Conservation (phyloP, 2,113 vertebrate genomes). For the Vireo altiloquus region DNA sequence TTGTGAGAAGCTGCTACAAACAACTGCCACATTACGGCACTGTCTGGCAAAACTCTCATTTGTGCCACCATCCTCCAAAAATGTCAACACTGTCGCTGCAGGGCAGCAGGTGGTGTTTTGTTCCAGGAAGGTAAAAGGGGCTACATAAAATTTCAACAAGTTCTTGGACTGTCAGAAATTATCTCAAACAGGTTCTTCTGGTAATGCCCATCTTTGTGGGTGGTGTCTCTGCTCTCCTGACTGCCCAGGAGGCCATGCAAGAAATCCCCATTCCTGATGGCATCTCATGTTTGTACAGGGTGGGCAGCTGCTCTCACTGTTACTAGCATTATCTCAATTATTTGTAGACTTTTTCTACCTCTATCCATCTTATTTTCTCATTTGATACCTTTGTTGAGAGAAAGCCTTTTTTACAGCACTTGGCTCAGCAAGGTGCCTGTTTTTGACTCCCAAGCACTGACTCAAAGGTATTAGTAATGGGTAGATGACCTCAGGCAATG, state of each 20-base stretch:
- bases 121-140: not conserved
- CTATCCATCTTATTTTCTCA: not conserved
- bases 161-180: not conserved
- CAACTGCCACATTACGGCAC: not conserved
- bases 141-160: not conserved
- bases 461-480: not conserved
- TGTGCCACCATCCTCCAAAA: not conserved
- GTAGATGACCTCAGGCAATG: not conserved
- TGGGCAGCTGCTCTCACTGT: not conserved
- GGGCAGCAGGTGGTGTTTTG: not conserved
- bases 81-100: not conserved
- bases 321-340: not conserved
- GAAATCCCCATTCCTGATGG: not conserved
- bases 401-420: not conserved
- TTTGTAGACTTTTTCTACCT: not conserved
- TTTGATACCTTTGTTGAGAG: not conserved
- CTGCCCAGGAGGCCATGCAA: not conserved
- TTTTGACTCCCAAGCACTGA: not conserved
- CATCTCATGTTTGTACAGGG: accelerated
- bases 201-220: not conserved
- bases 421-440: not conserved
- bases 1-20: not conserved
- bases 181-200: not conserved
- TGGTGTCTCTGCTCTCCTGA: not conserved
- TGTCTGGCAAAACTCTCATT: not conserved